These are phyloP conservation scores for Circaetus cinerascens DNA, from an alignment of 2,113 vertebrate genomes.

Conservation along the genomic window DNA sequence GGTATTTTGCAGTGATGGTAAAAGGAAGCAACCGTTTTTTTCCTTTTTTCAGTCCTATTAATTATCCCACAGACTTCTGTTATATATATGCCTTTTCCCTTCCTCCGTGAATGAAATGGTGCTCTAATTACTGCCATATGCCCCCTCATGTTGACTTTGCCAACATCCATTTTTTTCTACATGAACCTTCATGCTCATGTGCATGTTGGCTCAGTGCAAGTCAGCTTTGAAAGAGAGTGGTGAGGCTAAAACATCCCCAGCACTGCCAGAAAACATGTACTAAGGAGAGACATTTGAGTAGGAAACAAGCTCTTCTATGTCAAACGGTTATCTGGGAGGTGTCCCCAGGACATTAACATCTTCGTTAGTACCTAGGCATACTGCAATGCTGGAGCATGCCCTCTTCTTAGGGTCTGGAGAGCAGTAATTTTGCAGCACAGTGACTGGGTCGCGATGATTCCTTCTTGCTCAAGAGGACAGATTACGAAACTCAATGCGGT, in stretches of 20 bases:
- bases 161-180: neutral
- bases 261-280: accelerated
- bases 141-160: neutral
- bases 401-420: neutral
- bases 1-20: neutral
- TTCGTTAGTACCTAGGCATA: neutral
- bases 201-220: neutral
- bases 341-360: neutral
- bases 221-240: neutral
- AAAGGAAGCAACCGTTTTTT: neutral
- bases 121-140: neutral
- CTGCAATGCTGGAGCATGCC: neutral
- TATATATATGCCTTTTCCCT: neutral
- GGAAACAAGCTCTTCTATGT: neutral
- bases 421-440: neutral
- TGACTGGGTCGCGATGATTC: neutral
- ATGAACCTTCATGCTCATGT: neutral
- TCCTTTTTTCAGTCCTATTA: neutral
- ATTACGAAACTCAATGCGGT: neutral
- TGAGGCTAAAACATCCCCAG: neutral
- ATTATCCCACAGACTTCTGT: neutral
- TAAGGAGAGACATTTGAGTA: neutral
- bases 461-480: neutral
- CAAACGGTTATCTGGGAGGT: neutral
- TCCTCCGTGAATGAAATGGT: neutral